A percentile compares a stretch with the other conserved stretches of the same genome.
Evolutionary conservation across 2,113 vertebrate species (phyloP).

Genomic region (Actinemys pallida): DNA sequence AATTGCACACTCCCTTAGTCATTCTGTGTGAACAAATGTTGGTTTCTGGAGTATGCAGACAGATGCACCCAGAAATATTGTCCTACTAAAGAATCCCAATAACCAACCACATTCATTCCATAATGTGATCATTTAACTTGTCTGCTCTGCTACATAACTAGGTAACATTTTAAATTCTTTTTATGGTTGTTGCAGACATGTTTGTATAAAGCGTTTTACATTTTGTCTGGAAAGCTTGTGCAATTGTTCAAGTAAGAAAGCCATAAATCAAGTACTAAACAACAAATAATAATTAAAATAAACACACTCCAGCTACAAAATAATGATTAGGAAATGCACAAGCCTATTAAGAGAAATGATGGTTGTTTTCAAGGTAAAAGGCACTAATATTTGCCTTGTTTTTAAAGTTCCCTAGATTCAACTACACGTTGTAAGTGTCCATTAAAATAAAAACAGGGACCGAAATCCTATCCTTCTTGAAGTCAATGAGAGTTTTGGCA

Average conservation of each 20-base stretch:
- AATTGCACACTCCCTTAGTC: fast-evolving
- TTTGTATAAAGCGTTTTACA: fast-evolving
- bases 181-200: neutral
- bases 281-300: neutral
- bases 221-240: neutral
- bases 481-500: neutral
- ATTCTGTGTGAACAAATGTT: neutral
- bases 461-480: neutral
- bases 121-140: neutral
- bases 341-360: neutral
- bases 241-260: neutral
- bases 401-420: fast-evolving
- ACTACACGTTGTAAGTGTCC: neutral
- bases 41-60: neutral
- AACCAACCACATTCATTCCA: neutral
- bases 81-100: neutral
- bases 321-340: neutral
- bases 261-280: neutral
- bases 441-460: neutral
- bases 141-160: neutral
- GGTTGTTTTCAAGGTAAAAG: neutral
- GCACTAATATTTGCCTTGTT: neutral
- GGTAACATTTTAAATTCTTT: neutral
- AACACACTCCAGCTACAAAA: neutral
- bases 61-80: neutral